Percentiles rank a stretch among this genome's conserved stretches.
Evolutionary conservation across 2,113 vertebrate genomes (phyloP).

Genomic region (Actinemys pallida): DNA sequence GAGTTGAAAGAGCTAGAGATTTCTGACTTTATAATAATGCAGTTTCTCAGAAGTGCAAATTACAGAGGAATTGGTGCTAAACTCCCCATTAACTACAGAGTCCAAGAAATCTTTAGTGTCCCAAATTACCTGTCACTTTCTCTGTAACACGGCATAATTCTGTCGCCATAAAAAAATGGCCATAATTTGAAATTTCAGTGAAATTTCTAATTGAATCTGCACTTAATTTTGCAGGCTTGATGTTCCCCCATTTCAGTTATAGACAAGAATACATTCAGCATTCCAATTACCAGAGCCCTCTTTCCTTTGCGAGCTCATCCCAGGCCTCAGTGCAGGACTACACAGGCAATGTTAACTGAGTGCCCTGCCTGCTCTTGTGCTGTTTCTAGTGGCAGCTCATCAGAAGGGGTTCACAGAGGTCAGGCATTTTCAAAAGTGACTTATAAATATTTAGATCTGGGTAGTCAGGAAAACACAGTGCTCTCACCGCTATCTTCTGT

Average conservation of each 20-base stretch:
- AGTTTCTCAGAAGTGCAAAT: constrained; percentile 86
- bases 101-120: constrained; percentile 78
- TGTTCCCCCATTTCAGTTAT: background rate
- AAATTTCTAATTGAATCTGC: constrained; percentile 72
- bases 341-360: background rate
- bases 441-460: constrained; percentile 46
- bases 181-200: constrained; percentile 65
- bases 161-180: constrained; percentile 43
- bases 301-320: background rate
- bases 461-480: background rate
- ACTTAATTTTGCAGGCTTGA: constrained; percentile 2
- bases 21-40: constrained; percentile 84
- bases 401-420: constrained; percentile 22
- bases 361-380: background rate
- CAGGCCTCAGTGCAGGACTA: background rate
- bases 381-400: constrained; percentile 35
- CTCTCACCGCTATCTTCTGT: background rate
- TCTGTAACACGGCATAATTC: constrained; percentile 69
- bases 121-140: constrained; percentile 87
- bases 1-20: constrained; percentile 80
- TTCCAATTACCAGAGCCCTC: background rate
- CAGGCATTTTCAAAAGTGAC: background rate
- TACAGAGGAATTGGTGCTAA: constrained; percentile 85
- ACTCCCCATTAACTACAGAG: constrained; percentile 84
- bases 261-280: background rate